Evolutionary conservation across 2,888 invertebrate genomes (phyloP).

Genomic region (Ectemnius cavifrons): DNA sequence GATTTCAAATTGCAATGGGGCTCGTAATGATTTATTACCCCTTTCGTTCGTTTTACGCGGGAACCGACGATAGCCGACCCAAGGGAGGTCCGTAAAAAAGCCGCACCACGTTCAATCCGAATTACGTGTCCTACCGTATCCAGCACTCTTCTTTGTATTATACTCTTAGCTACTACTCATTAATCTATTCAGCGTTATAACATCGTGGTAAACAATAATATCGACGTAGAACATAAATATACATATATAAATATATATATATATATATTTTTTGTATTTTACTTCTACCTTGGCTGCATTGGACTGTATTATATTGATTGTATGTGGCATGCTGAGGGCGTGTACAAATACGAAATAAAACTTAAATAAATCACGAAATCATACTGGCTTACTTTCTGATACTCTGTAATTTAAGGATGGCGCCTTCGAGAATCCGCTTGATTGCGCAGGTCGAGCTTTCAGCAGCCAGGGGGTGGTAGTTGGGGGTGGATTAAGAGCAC

Average conservation of each 20-base stretch:
- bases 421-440: not conserved
- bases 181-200: slow-evolving; percentile 67
- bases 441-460: slow-evolving; percentile 47
- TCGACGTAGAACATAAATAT: slow-evolving; percentile 69
- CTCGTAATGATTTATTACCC: too few relatives aligned
- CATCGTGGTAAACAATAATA: slow-evolving; percentile 69
- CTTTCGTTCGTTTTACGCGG: not conserved
- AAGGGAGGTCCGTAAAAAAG: slow-evolving; percentile 34
- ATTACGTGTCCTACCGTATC: slow-evolving; percentile 65
- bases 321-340: slow-evolving; percentile 73
- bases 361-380: slow-evolving; percentile 61
- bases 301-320: slow-evolving; percentile 73
- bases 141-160: slow-evolving; percentile 68
- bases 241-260: slow-evolving; percentile 66
- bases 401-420: too few relatives aligned
- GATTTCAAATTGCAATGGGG: slow-evolving; percentile 36
- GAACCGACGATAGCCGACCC: slow-evolving; percentile 18
- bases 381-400: slow-evolving; percentile 4
- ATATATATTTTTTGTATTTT: slow-evolving; percentile 73
- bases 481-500: slow-evolving; percentile 10
- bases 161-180: slow-evolving; percentile 65
- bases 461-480: not conserved
- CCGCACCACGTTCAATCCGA: slow-evolving; percentile 56
- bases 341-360: slow-evolving; percentile 73
- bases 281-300: slow-evolving; percentile 73